Evolutionary conservation across 2,797 vertebrate species (phyloP).

Genomic region (Hafferia zeledoni): DNA sequence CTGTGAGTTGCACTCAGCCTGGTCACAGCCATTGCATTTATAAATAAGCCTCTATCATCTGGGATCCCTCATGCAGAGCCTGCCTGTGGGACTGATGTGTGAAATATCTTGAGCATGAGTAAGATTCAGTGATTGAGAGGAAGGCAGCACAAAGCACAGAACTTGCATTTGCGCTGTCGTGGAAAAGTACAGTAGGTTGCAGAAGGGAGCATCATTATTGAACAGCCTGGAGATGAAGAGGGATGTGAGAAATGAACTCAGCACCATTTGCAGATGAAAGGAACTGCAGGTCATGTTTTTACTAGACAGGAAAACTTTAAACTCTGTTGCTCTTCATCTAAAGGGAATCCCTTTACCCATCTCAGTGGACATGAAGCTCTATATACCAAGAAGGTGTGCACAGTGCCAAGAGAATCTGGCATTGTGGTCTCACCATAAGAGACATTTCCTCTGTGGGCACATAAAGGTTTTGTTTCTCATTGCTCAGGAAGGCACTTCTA

Average conservation of each 20-base stretch:
- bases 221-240: not conserved
- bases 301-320: not conserved
- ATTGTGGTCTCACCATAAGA: not conserved
- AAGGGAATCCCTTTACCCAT: not conserved
- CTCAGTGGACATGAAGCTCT: not conserved
- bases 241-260: not conserved
- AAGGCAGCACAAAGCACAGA: not conserved
- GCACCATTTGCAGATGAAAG: not conserved
- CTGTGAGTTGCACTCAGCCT: not conserved
- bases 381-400: not conserved
- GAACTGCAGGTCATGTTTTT: not conserved
- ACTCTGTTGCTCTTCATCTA: not conserved
- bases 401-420: not conserved
- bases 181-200: not conserved
- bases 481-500: not conserved
- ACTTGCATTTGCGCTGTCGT: not conserved
- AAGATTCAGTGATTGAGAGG: not conserved
- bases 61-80: not conserved
- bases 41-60: not conserved
- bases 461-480: not conserved
- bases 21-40: not conserved
- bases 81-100: not conserved
- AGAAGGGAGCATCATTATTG: not conserved
- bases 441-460: not conserved
- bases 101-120: not conserved